Evolutionary conservation across 2,888 invertebrate genomes (phyloP), one percentile per base, ranked within the genome.

Genomic region (Chymomyza amoena): DNA sequence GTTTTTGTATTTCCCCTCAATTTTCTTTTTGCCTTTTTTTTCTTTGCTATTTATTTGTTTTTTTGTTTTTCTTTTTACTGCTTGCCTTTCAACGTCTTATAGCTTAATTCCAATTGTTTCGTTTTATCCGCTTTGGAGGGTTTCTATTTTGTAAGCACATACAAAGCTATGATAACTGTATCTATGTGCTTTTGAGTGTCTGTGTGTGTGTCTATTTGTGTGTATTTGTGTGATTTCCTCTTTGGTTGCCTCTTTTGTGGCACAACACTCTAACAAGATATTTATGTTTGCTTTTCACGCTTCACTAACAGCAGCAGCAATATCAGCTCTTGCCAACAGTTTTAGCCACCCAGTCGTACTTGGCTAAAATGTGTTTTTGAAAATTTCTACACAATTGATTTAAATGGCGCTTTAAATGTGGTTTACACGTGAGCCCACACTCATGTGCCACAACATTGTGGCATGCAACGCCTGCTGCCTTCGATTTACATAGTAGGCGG

Each of bases 251-350:
- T 50, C 70, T 70, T 77, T 80, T 83, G 79, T 18, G 32, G 18
- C 61, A 39, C 36, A 18, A 39, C 36, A 18, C 10, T 39, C 59
- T 79, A 76, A 70, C 85, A 70, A 61, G 59, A 80, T 79, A 84
- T 86, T 86, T 85, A 85, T 85, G 82, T 82, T 85, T 82, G 86
- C 86, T 77, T 81, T 84, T 84, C 86, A 84, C 81, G 83, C 85
- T 83, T 76, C 78, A 70, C 75, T 74, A 68, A 72, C 73, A 74
- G 18, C 9, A 36, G 20, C 45, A 32, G 32, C 32, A 68, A 72
- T 71, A 73, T 1, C 9, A 36, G 15, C 45, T 9, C 25, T 52
- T n/a, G 15, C 32, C 28, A 4, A 3, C 51, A 9, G n/a, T 45
- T 15, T 18, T n/a, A 18, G 56, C 66, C 56, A n/a, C 16, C 16